Conservation (phyloP, 30 jellyfish, hydroid and myxozoan species). For the Hydractinia symbiolongicarpus region DNA sequence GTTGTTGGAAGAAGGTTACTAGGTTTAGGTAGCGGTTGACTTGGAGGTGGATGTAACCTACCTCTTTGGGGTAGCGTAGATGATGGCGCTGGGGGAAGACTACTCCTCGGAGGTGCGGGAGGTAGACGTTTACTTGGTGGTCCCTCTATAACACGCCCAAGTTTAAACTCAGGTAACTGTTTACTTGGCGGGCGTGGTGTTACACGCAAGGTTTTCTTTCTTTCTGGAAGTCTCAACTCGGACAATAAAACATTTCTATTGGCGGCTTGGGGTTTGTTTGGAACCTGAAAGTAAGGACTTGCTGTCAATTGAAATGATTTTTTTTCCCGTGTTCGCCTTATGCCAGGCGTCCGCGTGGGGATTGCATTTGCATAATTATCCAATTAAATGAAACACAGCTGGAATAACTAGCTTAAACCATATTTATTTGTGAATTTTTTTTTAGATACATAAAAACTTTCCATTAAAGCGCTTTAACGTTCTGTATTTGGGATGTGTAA, state of each 20-base stretch:
- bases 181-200: slow-evolving; percentile 25
- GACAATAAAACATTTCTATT: neutral
- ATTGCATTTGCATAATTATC: too few relatives aligned
- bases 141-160: neutral
- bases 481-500: too few relatives aligned
- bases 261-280: neutral
- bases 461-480: too few relatives aligned
- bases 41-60: neutral
- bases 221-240: slow-evolving; percentile 19
- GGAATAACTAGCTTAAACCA: too few relatives aligned
- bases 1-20: neutral
- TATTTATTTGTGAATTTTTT: too few relatives aligned
- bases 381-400: too few relatives aligned
- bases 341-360: neutral
- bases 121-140: slow-evolving; percentile 6
- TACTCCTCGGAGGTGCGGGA: neutral
- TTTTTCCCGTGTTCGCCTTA: neutral
- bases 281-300: neutral
- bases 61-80: neutral
- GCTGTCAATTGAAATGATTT: neutral
- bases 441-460: too few relatives aligned
- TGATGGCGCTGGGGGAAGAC: neutral
- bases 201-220: slow-evolving; percentile 10
- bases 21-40: neutral
- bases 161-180: slow-evolving; percentile 4